These are phyloP conservation scores for Caiman crocodilus DNA, from an alignment of 2,797 vertebrate genomes.

Conservation along the genomic window DNA sequence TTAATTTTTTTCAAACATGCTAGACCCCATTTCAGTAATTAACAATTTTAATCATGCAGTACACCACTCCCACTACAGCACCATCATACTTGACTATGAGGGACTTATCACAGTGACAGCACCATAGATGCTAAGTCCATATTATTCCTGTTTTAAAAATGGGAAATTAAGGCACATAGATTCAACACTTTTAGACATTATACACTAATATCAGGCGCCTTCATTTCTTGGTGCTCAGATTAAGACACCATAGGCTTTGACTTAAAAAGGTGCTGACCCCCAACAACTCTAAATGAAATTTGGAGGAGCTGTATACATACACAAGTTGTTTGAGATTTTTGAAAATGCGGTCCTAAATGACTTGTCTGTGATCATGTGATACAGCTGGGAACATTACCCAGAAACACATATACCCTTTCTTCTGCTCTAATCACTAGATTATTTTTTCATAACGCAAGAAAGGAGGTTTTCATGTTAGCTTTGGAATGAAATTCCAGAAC, in stretches of 20 bases:
- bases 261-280: background rate
- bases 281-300: background rate
- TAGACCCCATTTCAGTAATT: background rate
- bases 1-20: background rate
- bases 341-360: background rate
- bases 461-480: slow-evolving; percentile 1
- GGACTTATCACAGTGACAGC: no score
- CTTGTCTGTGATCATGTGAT: background rate
- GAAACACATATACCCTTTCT: background rate
- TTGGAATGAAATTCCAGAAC: slow-evolving; percentile 41
- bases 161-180: background rate
- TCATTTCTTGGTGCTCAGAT: background rate
- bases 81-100: no score
- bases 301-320: background rate
- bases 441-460: background rate
- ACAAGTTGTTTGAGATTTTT: background rate
- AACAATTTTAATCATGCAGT: background rate
- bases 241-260: background rate
- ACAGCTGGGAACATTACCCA: background rate
- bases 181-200: background rate
- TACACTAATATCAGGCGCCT: background rate
- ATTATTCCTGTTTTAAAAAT: background rate
- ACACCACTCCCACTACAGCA: background rate
- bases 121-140: background rate
- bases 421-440: background rate